Evolutionary conservation across 2,113 vertebrate species (phyloP).

Genomic region (human): DNA sequence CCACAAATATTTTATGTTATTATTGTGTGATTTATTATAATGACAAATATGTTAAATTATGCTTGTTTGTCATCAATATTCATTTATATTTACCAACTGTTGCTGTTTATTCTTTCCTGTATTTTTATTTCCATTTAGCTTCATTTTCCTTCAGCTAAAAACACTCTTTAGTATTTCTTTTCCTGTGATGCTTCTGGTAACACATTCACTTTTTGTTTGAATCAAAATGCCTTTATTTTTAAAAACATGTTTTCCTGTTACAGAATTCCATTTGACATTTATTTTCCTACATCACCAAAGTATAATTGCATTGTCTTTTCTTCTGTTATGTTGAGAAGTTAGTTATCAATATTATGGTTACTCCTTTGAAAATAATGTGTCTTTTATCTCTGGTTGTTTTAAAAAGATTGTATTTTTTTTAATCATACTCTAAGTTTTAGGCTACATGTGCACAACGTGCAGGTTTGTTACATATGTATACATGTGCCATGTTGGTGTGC

Average conservation of each 20-base stretch:
- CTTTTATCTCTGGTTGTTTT: background rate
- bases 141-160: background rate
- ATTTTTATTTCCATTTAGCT: background rate
- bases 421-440: too few relatives aligned
- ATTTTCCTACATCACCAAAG: background rate
- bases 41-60: constrained; percentile 24
- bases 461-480: too few relatives aligned
- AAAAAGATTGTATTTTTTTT: background rate
- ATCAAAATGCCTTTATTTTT: background rate
- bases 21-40: background rate
- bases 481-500: too few relatives aligned
- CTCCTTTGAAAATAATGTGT: background rate
- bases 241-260: background rate
- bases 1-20: background rate
- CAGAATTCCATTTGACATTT: background rate
- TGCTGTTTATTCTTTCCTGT: background rate
- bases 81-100: background rate
- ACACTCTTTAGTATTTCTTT: background rate
- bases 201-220: background rate
- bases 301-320: background rate
- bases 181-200: background rate
- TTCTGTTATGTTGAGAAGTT: background rate
- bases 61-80: background rate
- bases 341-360: background rate
- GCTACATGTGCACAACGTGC: too few relatives aligned